These are phyloP conservation scores for Pristionchus fissidentatus DNA, from an alignment of 2,888 invertebrate genomes.

Conservation along the genomic window DNA sequence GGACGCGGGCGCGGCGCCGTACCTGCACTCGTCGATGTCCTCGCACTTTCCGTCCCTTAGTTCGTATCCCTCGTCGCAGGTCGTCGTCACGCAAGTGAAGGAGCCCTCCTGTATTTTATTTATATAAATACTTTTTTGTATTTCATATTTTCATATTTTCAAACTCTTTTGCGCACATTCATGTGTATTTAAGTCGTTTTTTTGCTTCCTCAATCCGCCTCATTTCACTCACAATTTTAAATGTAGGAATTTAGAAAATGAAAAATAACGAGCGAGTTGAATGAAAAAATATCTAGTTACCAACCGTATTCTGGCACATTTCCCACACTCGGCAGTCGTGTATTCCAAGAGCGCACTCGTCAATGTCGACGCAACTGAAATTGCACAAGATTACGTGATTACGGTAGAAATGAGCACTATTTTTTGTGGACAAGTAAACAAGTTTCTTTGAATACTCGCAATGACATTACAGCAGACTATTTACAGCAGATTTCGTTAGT, in stretches of 20 bases:
- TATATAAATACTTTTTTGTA: not conserved
- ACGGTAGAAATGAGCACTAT: not conserved
- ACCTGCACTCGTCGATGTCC: conserved; percentile 68
- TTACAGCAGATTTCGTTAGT: no score
- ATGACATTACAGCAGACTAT: no score
- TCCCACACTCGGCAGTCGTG: conserved; percentile 77
- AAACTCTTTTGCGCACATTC: no score
- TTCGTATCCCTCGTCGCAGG: conserved; percentile 67
- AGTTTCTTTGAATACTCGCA: not conserved
- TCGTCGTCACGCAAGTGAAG: conserved; percentile 62
- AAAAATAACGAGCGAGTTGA: not conserved
- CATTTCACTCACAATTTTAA: no score
- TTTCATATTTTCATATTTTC: no score
- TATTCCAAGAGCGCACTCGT: conserved; percentile 68
- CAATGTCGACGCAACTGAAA: conserved; percentile 67
- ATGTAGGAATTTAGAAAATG: no score
- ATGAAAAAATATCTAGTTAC: not conserved
- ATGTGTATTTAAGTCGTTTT: no score
- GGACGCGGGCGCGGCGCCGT: not conserved
- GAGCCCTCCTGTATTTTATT: conserved; percentile 58
- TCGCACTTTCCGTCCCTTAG: conserved; percentile 58
- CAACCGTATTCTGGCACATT: conserved; percentile 67
- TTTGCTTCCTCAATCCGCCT: no score
- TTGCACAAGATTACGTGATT: not conserved
- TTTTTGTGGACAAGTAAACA: not conserved